Evolutionary conservation across 2,113 vertebrate species (phyloP).

Genomic region (Esox niger): DNA sequence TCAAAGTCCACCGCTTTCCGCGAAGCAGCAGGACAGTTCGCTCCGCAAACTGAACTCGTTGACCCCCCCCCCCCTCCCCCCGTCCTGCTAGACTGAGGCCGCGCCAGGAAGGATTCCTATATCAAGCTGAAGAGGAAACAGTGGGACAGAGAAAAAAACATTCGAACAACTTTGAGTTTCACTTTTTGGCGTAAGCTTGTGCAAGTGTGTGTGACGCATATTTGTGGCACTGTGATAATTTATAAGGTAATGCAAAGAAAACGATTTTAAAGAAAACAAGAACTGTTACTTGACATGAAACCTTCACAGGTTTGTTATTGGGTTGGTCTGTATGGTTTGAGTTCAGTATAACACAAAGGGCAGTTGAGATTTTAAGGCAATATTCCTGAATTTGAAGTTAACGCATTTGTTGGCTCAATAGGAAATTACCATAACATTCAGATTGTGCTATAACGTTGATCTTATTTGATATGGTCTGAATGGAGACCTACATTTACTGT

Average conservation of each 20-base stretch:
- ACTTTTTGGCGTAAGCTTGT: conserved; percentile 25
- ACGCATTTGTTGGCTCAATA: no score
- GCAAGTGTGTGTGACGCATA: conserved; percentile 47
- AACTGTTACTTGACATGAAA: conserved; percentile 72
- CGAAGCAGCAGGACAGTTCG: conserved; percentile 88
- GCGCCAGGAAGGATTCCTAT: no score
- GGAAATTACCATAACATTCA: no score
- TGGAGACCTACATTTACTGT: no score
- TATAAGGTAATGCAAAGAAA: conserved; percentile 72
- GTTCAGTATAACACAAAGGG: no score
- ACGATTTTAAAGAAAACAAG: conserved; percentile 37
- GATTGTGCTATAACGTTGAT: no score
- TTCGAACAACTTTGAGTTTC: not conserved
- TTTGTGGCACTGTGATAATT: conserved; percentile 83
- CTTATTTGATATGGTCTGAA: no score
- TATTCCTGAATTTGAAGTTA: no score
- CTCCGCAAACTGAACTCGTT: conserved; percentile 81
- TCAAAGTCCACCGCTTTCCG: conserved; percentile 99
- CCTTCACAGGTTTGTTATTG: conserved; percentile 61
- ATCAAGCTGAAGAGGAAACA: not conserved
- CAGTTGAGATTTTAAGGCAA: no score
- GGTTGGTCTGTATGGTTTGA: no score
- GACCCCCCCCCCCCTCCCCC: conserved; percentile 40
- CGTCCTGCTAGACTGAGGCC: not conserved
- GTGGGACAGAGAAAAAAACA: not conserved